These are phyloP conservation scores for Drosophila macrospina DNA, from an alignment of 2,888 invertebrate genomes.

Conservation along the genomic window DNA sequence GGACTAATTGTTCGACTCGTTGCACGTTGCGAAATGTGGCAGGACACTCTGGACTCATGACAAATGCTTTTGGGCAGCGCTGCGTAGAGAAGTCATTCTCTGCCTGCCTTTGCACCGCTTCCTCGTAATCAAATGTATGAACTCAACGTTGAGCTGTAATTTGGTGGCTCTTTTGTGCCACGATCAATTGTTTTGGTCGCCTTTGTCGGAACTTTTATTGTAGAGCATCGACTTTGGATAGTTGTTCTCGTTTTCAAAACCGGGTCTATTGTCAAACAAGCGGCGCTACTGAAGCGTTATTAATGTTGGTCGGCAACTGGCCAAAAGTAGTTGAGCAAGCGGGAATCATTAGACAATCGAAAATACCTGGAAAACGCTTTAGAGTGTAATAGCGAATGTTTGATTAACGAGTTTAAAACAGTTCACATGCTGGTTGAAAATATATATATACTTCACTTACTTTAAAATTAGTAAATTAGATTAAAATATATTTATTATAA, in stretches of 20 bases:
- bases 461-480: no score
- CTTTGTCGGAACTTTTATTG: conserved; percentile 80
- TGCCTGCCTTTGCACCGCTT: conserved; percentile 7
- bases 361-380: conserved; percentile 38
- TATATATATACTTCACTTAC: no score
- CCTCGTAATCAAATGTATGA: conserved; percentile 56
- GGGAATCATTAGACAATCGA: conserved; percentile 40
- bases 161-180: conserved; percentile 64
- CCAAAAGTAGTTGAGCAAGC: conserved; percentile 36
- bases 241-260: conserved; percentile 5
- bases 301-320: conserved; percentile 56
- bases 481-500: no score
- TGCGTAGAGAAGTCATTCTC: background rate
- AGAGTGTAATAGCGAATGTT: background rate
- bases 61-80: conserved; percentile 55
- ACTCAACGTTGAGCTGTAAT: conserved; percentile 63
- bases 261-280: conserved; percentile 27
- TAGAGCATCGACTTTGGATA: conserved; percentile 46
- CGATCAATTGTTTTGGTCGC: conserved; percentile 62
- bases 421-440: background rate
- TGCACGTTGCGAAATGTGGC: conserved; percentile 39
- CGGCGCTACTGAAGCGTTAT: conserved; percentile 71
- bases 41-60: conserved; percentile 39
- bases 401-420: conserved; percentile 25
- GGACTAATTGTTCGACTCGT: conserved; percentile 78